A percentile compares a stretch with the other conserved stretches of the same genome.
phyloP scores from a whole-genome alignment of 2,888 invertebrate species.

The Elgonia sp. region DNA sequence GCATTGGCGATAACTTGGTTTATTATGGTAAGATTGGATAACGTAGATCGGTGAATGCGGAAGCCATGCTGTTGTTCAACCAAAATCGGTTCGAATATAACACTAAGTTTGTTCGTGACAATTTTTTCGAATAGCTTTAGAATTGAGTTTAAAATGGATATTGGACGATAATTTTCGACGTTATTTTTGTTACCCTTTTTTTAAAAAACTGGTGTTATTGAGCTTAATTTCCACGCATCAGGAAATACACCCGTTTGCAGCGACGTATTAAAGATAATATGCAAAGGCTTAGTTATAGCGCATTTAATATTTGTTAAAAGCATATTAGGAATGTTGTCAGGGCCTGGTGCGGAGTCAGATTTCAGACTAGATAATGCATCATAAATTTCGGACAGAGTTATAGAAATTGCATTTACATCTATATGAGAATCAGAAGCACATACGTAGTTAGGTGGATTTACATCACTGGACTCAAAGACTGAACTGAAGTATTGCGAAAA shows the following conservation, averaged over 20 bases:
- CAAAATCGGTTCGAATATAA: constrained; percentile 40
- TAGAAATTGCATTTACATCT: background rate
- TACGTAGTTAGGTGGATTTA: background rate
- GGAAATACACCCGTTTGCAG: constrained; percentile 65
- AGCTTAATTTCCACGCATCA: constrained; percentile 55
- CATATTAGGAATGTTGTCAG: too few relatives aligned
- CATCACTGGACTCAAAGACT: background rate
- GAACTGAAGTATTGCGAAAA: background rate
- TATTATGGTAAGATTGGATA: background rate
- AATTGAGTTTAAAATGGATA: constrained; percentile 5
- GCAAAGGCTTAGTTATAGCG: constrained; percentile 18
- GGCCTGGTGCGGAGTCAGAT: too few relatives aligned
- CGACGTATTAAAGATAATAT: constrained; percentile 56
- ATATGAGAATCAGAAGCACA: background rate
- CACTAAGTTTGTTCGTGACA: background rate
- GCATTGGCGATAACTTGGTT: background rate
- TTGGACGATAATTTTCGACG: too few relatives aligned
- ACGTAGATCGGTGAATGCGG: background rate
- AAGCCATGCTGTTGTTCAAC: constrained; percentile 15
- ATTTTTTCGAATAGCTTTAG: constrained; percentile 5
- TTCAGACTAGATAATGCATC: background rate
- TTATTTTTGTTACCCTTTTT: background rate
- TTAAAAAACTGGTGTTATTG: constrained; percentile 53
- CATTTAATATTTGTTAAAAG: too few relatives aligned
- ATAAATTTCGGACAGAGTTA: background rate